These are phyloP conservation scores for Neria commutata DNA, from an alignment of 2,888 invertebrate species.

Conservation along the genomic window DNA sequence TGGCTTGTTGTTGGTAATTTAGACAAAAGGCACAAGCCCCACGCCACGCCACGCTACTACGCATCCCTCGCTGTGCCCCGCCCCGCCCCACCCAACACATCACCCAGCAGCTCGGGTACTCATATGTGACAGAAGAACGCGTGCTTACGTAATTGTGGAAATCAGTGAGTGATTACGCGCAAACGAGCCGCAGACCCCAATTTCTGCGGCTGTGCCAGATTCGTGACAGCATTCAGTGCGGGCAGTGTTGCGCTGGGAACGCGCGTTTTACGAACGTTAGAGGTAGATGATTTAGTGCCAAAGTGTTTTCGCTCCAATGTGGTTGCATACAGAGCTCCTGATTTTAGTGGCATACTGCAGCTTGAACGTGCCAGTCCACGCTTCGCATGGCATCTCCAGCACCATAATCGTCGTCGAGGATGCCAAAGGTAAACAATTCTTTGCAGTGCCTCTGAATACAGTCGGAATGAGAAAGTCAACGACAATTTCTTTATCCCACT, in stretches of 20 bases:
- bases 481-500: too few species aligned
- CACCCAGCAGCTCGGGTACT: too few species aligned
- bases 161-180: slow-evolving; percentile 24
- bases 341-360: slow-evolving; percentile 20
- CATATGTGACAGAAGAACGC: slow-evolving; percentile 27
- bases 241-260: neutral
- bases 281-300: slow-evolving; percentile 10
- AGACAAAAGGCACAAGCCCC: slow-evolving; percentile 10
- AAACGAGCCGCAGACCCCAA: slow-evolving; percentile 4
- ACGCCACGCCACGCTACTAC: too few species aligned
- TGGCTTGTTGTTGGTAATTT: slow-evolving; percentile 11
- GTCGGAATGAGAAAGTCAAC: neutral
- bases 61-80: too few species aligned
- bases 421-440: slow-evolving; percentile 58
- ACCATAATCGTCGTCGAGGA: slow-evolving; percentile 62
- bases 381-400: slow-evolving; percentile 48
- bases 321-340: slow-evolving; percentile 16
- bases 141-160: slow-evolving; percentile 51
- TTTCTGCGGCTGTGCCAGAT: slow-evolving; percentile 5
- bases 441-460: neutral
- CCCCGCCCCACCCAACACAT: too few species aligned
- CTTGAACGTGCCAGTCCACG: slow-evolving; percentile 33
- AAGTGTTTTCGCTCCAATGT: slow-evolving; percentile 13
- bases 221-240: neutral
- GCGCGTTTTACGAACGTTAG: neutral